phyloP scores from a whole-genome alignment of 2,113 vertebrate species.

The Jacana jacana region DNA sequence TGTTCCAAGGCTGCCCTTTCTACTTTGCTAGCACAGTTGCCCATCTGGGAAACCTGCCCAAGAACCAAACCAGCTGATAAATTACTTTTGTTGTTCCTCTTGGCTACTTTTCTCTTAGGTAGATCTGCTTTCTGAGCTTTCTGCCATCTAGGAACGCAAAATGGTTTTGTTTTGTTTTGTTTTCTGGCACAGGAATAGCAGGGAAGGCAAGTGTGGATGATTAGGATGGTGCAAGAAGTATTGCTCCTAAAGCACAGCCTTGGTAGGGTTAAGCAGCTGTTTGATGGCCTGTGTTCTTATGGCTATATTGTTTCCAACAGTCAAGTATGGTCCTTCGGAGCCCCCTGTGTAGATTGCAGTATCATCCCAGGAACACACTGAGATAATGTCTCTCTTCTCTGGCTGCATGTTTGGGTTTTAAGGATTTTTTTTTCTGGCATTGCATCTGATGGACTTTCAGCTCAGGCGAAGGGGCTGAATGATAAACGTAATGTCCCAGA shows the following conservation, averaged over 20 bases:
- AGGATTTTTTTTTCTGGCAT: not conserved
- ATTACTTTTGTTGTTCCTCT: not conserved
- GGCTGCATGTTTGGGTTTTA: not conserved
- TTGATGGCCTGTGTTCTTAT: not conserved
- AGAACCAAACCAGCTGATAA: not conserved
- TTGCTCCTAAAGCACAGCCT: not conserved
- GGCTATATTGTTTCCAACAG: not conserved
- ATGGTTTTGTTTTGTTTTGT: not conserved
- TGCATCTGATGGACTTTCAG: not conserved
- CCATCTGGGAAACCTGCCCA: not conserved
- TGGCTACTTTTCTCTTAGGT: not conserved
- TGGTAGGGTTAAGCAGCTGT: not conserved
- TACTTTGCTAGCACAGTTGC: not conserved
- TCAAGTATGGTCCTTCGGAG: not conserved
- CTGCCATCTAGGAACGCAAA: not conserved
- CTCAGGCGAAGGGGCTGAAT: not conserved
- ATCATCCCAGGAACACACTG: fast-evolving
- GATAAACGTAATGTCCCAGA: not conserved
- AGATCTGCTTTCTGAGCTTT: not conserved
- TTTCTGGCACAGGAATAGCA: not conserved
- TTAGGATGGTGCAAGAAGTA: not conserved
- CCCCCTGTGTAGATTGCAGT: not conserved
- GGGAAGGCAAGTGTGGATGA: not conserved
- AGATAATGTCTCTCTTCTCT: not conserved
- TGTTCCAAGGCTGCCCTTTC: not conserved